Base-by-base conservation (phyloP, 2,797 vertebrate genomes). In the Labeo calbasu region DNA sequence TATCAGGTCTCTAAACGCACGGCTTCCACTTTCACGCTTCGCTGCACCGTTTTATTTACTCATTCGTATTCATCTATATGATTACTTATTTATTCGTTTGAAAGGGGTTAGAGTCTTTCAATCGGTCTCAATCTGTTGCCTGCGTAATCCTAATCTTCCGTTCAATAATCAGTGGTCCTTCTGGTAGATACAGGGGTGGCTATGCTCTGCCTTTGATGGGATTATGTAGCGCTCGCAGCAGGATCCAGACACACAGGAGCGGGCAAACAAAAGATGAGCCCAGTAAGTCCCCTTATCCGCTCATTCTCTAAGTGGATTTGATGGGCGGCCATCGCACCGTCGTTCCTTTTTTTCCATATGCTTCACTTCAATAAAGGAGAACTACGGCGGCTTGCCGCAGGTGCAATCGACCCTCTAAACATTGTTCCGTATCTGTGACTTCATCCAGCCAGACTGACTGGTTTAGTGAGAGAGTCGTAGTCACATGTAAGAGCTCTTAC, bases 231-330 rank as follows among this genome's bases (percentile, higher is more conserved):
- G 32, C 81, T 86, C 81, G 61, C 85, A 77, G 87, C 57, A n/a
- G 50, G 87, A 83, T 71, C 55, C 82, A 65, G 40, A 78, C 68
- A 84, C 80, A 82, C 80, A 78, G 72, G 83, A 83, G 80, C 53
- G 40, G 50, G 73, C 86, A 88, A 88, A 84, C 84, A 90, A 86
- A 89, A 86, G 83, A 85, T 86, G 70, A 84, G 79, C 79, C 32
- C 70, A 68, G 61, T 90, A 85, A 89, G 81, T 88, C 85, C 81
- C 63, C 81, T 87, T 85, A 89, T 82, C 89, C 65, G 46, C 19
- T 75, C 61, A 87, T 84, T 81, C 88, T 73, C 86, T 93, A 92
- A 94, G 92, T 90, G 89, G 92, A 94, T 93, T 89, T 90, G 89
- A 93, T 72, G 36, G 75, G 53, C 63, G 69, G 59, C 76, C 84